Evolutionary conservation across 2,888 invertebrate genomes (phyloP).

Genomic region (Ophion costatus): DNA sequence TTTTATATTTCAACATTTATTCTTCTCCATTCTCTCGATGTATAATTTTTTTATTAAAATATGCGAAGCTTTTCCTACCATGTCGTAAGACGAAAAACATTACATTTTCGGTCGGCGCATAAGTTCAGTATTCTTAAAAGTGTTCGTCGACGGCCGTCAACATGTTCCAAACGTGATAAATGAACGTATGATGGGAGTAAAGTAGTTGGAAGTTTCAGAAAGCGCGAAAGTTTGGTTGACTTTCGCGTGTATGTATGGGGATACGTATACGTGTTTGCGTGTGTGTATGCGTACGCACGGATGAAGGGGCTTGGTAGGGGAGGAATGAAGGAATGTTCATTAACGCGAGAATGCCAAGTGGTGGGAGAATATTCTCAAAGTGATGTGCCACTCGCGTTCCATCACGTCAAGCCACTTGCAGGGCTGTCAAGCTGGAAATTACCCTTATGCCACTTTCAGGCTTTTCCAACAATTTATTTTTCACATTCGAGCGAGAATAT

Average conservation of each 20-base stretch:
- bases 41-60: not conserved
- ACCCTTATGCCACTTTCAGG: constrained; percentile 17
- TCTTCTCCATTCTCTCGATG: not conserved
- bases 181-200: constrained; percentile 54
- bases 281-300: constrained; percentile 17
- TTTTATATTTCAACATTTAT: not conserved
- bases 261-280: not conserved
- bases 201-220: constrained; percentile 53
- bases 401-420: constrained; percentile 58
- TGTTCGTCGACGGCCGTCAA: constrained; percentile 19
- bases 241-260: constrained; percentile 25
- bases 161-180: constrained; percentile 53
- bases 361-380: constrained; percentile 62
- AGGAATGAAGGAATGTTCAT: constrained; percentile 63
- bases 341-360: constrained; percentile 65
- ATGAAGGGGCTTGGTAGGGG: constrained; percentile 57
- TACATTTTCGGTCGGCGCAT: not conserved
- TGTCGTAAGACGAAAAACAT: not conserved
- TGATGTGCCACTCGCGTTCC: constrained; percentile 60
- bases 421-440: constrained; percentile 50
- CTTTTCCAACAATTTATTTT: constrained; percentile 32
- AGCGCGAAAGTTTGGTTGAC: constrained; percentile 48
- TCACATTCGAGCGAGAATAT: constrained; percentile 7
- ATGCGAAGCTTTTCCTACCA: not conserved
- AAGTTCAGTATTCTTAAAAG: constrained; percentile 24